Evolutionary conservation across 37 sponge, comb jelly and placozoan species (phyloP), one percentile per base, ranked within the genome.

Genomic region (Beroe forskalii): DNA sequence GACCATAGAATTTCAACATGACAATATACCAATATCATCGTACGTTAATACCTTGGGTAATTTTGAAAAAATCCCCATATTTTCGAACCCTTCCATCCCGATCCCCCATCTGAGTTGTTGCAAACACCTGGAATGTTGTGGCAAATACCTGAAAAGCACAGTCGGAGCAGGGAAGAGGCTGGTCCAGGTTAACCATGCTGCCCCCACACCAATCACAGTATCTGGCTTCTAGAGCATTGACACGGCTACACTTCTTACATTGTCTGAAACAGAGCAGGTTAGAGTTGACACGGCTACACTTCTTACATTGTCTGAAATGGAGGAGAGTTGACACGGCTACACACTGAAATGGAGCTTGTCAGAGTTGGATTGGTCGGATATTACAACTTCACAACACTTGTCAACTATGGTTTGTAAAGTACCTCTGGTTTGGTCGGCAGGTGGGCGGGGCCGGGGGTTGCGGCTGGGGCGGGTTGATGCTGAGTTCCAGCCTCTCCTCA

Each of bases 71-170:
- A n/a, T n/a, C n/a, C n/a, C n/a, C n/a, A n/a, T n/a, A n/a, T n/a
- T 55, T 17, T 55, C 17, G 60, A 19, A 55, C n/a, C n/a, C n/a
- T n/a, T n/a, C n/a, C n/a, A n/a, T n/a, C n/a, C n/a, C n/a, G n/a
- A n/a, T n/a, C n/a, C n/a, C n/a, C n/a, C n/a, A n/a, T n/a, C n/a
- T n/a, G n/a, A n/a, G n/a, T n/a, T n/a, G n/a, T n/a, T n/a, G n/a
- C n/a, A n/a, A n/a, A n/a, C n/a, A n/a, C n/a, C n/a, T n/a, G n/a
- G n/a, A n/a, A n/a, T n/a, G n/a, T n/a, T n/a, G n/a, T n/a, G n/a
- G n/a, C n/a, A n/a, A n/a, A n/a, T n/a, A 69, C 72, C 72, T 69
- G 72, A 37, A 69, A 69, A 19, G 72, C 36, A 33, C 72, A 69
- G 19, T 27, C 35, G 14, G 2, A 9, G 32, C 72, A 69, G 39